Conservation (phyloP, 2,888 invertebrate genomes). For the Mythimna albipuncta region DNA sequence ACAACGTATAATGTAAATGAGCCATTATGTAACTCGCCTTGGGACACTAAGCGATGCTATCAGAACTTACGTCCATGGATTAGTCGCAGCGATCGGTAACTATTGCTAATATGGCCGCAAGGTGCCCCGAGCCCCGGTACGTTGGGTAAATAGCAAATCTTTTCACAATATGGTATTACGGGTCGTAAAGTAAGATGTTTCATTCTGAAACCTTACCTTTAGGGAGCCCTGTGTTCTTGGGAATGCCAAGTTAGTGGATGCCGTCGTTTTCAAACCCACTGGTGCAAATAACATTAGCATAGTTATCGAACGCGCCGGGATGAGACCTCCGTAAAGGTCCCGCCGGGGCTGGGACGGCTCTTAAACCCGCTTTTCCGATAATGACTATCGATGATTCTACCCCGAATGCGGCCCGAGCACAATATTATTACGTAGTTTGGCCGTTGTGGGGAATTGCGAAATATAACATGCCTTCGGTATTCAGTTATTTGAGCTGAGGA, state of each 20-base stretch:
- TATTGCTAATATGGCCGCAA: constrained; percentile 57
- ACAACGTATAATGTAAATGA: constrained; percentile 65
- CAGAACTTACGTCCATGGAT: constrained; percentile 60
- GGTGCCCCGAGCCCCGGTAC: constrained; percentile 27
- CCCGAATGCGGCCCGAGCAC: constrained; percentile 85
- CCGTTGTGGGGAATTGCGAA: constrained; percentile 86
- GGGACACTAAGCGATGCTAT: constrained; percentile 64
- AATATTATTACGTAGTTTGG: constrained; percentile 89
- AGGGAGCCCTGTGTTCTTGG: constrained; percentile 74
- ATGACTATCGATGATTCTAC: constrained; percentile 90
- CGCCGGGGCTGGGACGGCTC: constrained; percentile 86
- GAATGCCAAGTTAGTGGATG: constrained; percentile 83
- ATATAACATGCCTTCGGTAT: constrained; percentile 83
- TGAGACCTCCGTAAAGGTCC: constrained; percentile 89
- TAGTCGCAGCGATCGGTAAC: constrained; percentile 55
- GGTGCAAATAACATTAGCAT: constrained; percentile 91
- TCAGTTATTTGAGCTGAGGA: constrained; percentile 81
- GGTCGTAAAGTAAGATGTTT: constrained; percentile 77
- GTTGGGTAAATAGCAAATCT: constrained; percentile 73
- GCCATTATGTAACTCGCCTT: constrained; percentile 60
- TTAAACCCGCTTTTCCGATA: constrained; percentile 90
- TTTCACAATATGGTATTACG: constrained; percentile 75
- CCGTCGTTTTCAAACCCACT: constrained; percentile 86
- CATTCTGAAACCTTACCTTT: constrained; percentile 76
- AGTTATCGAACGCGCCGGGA: constrained; percentile 89